Base-by-base conservation (phyloP, 2,888 invertebrate species). In the Hemistola chrysoprasaria region DNA sequence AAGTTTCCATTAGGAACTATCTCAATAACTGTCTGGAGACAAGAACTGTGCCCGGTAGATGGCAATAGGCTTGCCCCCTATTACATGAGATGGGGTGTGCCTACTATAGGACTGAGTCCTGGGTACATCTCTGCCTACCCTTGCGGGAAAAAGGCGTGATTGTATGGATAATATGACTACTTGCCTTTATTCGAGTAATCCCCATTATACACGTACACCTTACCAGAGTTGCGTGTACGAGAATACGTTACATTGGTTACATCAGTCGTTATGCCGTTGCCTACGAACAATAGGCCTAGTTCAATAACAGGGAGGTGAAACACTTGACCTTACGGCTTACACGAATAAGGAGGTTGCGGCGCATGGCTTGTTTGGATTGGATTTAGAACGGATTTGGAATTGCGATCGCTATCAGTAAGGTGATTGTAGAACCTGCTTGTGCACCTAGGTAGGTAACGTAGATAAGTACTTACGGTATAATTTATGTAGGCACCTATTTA, bases 111-210 rank as follows among this genome's bases (percentile, higher is more conserved):
- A n/a, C n/a, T n/a, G n/a, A n/a, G n/a, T n/a, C n/a, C n/a, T n/a
- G n/a, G n/a, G n/a, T n/a, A n/a, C n/a, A n/a, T n/a, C n/a, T n/a
- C n/a, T n/a, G n/a, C n/a, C n/a, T n/a, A n/a, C n/a, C n/a, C n/a
- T n/a, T n/a, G n/a, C n/a, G n/a, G n/a, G n/a, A n/a, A n/a, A n/a
- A n/a, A n/a, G n/a, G n/a, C n/a, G n/a, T n/a, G n/a, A n/a, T n/a
- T n/a, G n/a, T n/a, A n/a, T n/a, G n/a, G n/a, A n/a, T n/a, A n/a
- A n/a, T n/a, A n/a, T n/a, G n/a, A n/a, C n/a, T n/a, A n/a, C 59
- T 87, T 87, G 55, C 78, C 86, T 85, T 79, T 50, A 50, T 71
- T 72, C 72, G 67, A 62, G 62, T 59, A 65, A 69, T 61, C 62
- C 60, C 54, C 53, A 46, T 71, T 71, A 71, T 53, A 65, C 56